Base-by-base conservation (phyloP, 2,113 vertebrate genomes). In the Dicrurus megarhynchus region DNA sequence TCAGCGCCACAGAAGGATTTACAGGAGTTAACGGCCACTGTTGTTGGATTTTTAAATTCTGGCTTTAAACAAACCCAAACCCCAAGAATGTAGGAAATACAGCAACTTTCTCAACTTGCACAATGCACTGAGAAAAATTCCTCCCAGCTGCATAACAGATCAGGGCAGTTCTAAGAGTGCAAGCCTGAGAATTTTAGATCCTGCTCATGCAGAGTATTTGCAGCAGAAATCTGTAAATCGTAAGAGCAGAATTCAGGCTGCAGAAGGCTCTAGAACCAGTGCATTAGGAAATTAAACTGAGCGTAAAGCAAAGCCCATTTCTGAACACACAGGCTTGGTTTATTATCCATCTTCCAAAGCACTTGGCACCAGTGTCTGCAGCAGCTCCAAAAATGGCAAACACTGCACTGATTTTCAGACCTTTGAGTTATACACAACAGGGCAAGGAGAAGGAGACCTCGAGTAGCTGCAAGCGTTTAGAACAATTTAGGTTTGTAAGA, bases 391-490 rank as follows among this genome's bases (percentile, higher is more conserved):
- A 80, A 50, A 20, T 1, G 13, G 33, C 77, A 78, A 42, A 46
- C 10, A 4, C 41, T 15, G 20, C 32, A 37, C 33, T 14, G 23
- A 33, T 50, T 23, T 44, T 18, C 42, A 59, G 18, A 19, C 13
- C 52, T 83, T 3, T n/a, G 26, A 64, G 37, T 23, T n/a, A 6
- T 0, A 27, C 0, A 42, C 33, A 41, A 6, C 35, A 59, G 2
- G 5, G 41, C 39, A 69, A 75, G 44, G 24, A 82, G 13, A 68
- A 16, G 39, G 46, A 53, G 60, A 56, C 21, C 13, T 4, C 17
- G 30, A 32, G 22, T 3, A 76, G 47, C 49, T 49, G 16, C 3
- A 26, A 24, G 24, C 17, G 46, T 16, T 47, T 9, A 42, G 23
- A 73, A 47, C 28, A 33, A n/a, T 24, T 60, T 4, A 50, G 35